Conservation (phyloP, 2,888 invertebrate genomes). For the Mechanitis messenoides region DNA sequence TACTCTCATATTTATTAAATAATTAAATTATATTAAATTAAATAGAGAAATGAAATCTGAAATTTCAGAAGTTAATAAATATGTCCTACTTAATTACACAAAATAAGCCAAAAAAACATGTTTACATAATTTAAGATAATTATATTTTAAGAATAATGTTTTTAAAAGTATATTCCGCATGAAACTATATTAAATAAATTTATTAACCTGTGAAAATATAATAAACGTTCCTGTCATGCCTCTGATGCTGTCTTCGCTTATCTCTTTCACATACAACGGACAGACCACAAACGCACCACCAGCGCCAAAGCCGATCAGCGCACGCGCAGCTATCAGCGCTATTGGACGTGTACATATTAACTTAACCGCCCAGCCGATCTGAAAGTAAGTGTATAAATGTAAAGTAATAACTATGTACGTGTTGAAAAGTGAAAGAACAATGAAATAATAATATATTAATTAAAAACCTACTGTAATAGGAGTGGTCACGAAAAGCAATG, state of each 20-base stretch:
- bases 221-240: conserved; percentile 71
- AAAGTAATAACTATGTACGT: neutral
- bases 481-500: conserved; percentile 55
- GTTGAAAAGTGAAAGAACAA: no score
- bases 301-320: conserved; percentile 65
- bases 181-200: neutral
- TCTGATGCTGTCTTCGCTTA: conserved; percentile 67
- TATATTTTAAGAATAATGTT: no score
- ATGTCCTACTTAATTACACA: no score
- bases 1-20: no score
- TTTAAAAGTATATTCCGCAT: no score
- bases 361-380: conserved; percentile 69
- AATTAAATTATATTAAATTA: no score
- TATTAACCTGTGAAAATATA: conserved; percentile 65
- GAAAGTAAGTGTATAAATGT: conserved; percentile 21
- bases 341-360: conserved; percentile 52
- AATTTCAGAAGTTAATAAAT: no score
- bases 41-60: no score
- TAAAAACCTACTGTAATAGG: conserved; percentile 56
- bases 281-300: conserved; percentile 67
- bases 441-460: neutral
- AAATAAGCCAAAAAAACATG: no score
- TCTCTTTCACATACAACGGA: conserved; percentile 68
- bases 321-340: conserved; percentile 59
- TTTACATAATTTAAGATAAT: no score